Evolutionary conservation across 2,797 vertebrate genomes (phyloP), one percentile per base, ranked within the genome.

Genomic region (Coregonus ussuriensis): DNA sequence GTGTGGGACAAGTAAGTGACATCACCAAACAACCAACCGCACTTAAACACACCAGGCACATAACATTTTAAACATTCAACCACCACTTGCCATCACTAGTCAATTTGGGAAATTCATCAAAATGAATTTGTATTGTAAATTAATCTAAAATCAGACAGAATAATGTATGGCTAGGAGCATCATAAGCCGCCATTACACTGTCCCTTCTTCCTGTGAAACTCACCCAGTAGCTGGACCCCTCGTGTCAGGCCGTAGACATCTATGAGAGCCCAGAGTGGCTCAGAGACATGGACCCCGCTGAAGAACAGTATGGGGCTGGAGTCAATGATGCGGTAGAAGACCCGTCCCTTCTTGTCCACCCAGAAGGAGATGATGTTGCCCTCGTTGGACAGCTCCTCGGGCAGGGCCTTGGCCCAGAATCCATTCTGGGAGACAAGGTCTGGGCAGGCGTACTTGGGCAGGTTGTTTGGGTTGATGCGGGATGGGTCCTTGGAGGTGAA

Each of bases 321-420:
- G 84, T 98, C 95, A 0, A 98, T 98, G 92, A 99, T 95, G 1
- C 96, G 92, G 89, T 99, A 99, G 93, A 99, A 98, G 76, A 99
- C 98, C 0, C 97, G 93, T 29, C 98, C 98, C 81, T 97, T 99
- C 94, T 97, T 98, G 94, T 99, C 97, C 91, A 99, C 97, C 98
- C 98, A 99, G 93, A 99, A 99, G 68, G 97, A 95, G 72, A 99
- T 95, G 85, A 98, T 88, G 88, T 96, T 97, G 52, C 98, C 98
- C 88, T 98, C 97, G 0, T 96, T 97, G 16, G 96, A 97, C 82
- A 98, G 97, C 83, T 99, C 97, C 88, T 99, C 98, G 0, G 98
- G 98, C 77, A 99, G 92, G 0, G 98, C 97, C 89, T 99, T 99
- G 75, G 97, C 98, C 98, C 98, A 99, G 93, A 99, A 99, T 65